phyloP scores from a whole-genome alignment of 2,888 invertebrate species.

The Phasia obesa region DNA sequence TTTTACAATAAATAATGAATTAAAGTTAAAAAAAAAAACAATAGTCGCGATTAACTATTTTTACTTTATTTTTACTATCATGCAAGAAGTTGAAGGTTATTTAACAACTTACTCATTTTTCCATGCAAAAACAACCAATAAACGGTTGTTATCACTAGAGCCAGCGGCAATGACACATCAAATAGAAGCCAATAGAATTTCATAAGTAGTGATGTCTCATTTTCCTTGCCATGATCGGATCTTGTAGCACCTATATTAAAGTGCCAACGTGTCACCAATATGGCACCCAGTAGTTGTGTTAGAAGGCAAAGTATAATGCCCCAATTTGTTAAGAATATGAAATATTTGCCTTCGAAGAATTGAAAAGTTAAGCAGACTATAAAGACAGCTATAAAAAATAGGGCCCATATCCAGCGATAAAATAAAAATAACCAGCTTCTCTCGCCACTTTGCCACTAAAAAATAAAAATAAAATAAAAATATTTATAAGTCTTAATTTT shows the following conservation, averaged over 20 bases:
- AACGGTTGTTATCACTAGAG: slow-evolving; percentile 88
- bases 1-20: no score
- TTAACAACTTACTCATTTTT: slow-evolving; percentile 79
- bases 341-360: slow-evolving; percentile 78
- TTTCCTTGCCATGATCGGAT: slow-evolving; percentile 55
- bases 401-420: slow-evolving; percentile 80
- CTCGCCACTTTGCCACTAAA: slow-evolving; percentile 80
- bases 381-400: slow-evolving; percentile 77
- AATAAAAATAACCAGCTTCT: slow-evolving; percentile 77
- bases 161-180: slow-evolving; percentile 85
- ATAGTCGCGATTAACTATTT: no score
- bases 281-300: slow-evolving; percentile 78
- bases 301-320: slow-evolving; percentile 79
- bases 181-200: slow-evolving; percentile 88
- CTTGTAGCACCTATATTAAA: slow-evolving; percentile 76
- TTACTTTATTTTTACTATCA: no score
- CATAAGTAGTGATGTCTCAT: slow-evolving; percentile 77
- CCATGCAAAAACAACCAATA: slow-evolving; percentile 86
- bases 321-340: slow-evolving; percentile 82
- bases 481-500: neutral
- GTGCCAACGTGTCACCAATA: slow-evolving; percentile 80
- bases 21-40: no score
- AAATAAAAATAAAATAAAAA: slow-evolving; percentile 23
- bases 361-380: slow-evolving; percentile 75
- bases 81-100: no score